A percentile compares a stretch with the other conserved stretches of the same genome.
These are phyloP conservation scores for Hexactinellida sp. DNA, from an alignment of 37 sponge, comb jelly and placozoan species.

Conservation along the genomic window DNA sequence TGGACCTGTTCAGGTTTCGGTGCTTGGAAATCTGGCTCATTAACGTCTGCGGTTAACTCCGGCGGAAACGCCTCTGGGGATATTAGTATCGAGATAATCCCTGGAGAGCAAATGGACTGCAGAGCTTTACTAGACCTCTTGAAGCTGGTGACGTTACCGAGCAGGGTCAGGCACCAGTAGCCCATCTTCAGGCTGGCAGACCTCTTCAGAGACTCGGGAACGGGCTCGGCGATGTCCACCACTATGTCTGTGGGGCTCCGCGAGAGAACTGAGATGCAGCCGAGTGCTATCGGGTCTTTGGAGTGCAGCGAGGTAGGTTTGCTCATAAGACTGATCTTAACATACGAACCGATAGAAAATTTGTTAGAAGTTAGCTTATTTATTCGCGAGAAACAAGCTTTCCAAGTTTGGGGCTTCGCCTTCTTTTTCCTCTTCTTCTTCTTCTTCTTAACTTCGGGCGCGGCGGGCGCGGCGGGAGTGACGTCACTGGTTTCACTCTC, in stretches of 20 bases:
- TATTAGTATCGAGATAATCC: neutral
- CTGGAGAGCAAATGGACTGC: neutral
- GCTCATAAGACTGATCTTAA: conserved; percentile 28
- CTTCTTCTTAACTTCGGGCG: neutral
- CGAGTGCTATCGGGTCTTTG: conserved; percentile 25
- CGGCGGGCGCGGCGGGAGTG: too few relatives aligned
- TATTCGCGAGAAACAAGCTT: conserved; percentile 13
- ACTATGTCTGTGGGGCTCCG: conserved; percentile 30
- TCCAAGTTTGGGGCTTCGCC: neutral
- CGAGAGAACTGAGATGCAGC: conserved; percentile 21
- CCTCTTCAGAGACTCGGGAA: conserved; percentile 28
- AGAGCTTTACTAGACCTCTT: conserved; percentile 31
- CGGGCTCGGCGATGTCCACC: conserved; percentile 28
- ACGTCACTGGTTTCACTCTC: neutral
- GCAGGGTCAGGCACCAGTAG: conserved; percentile 37
- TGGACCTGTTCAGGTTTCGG: neutral
- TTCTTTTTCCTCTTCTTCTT: neutral
- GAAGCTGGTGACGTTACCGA: conserved; percentile 49
- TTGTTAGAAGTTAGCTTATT: neutral
- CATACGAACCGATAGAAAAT: conserved; percentile 28
- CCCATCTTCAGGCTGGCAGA: conserved; percentile 21
- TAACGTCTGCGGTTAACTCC: neutral
- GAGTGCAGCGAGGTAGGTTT: neutral
- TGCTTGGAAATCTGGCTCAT: neutral
- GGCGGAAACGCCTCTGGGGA: neutral